Conservation (phyloP, 1,140 invertebrate genomes). For the Phymastichus coffea region DNA sequence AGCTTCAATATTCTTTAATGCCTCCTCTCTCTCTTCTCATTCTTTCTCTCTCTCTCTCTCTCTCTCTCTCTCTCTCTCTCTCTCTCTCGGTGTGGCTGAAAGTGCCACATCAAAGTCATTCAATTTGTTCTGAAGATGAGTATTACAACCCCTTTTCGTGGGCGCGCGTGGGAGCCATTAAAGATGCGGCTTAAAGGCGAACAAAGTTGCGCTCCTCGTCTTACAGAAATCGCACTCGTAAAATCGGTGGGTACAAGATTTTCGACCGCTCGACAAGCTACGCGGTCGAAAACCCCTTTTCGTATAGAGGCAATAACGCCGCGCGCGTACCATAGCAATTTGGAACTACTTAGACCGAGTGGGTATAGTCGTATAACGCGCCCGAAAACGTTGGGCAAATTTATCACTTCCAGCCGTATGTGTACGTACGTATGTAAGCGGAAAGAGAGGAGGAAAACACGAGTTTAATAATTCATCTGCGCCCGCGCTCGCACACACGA, state of each 20-base stretch:
- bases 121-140: background rate
- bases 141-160: background rate
- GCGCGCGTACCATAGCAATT: constrained; percentile 5
- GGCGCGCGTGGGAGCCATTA: no score
- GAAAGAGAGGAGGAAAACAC: constrained; percentile 6
- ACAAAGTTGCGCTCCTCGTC: background rate
- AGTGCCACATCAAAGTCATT: background rate
- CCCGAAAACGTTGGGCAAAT: constrained; percentile 10
- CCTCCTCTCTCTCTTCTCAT: no score
- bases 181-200: no score
- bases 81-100: no score
- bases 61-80: background rate
- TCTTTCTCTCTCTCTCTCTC: no score
- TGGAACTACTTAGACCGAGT: constrained; percentile 22
- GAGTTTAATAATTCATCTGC: constrained; percentile 26
- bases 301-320: constrained; percentile 16
- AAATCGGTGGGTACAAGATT: constrained; percentile 18
- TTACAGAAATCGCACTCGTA: constrained; percentile 10
- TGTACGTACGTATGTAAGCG: background rate
- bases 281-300: no score
- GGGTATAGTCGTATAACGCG: constrained; percentile 11
- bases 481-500: background rate
- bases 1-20: no score
- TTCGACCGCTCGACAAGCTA: background rate
- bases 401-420: background rate